These are phyloP conservation scores for Candidula unifasciata DNA, from an alignment of 2,888 invertebrate genomes.

Conservation along the genomic window DNA sequence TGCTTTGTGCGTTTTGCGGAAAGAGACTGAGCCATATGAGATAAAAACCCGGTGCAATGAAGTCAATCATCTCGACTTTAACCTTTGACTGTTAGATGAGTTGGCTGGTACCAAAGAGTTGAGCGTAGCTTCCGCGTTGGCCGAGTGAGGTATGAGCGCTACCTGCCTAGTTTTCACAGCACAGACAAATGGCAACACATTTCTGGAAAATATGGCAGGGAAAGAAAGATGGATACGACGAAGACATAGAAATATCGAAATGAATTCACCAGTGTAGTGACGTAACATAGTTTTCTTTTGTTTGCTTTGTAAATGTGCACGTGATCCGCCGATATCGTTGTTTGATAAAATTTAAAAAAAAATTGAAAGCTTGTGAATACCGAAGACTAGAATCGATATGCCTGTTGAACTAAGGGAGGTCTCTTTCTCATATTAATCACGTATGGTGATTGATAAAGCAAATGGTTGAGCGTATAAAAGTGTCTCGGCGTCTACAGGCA, in stretches of 20 bases:
- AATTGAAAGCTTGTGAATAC: slow-evolving; percentile 36
- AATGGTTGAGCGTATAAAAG: background rate
- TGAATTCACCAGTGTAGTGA: background rate
- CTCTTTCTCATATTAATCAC: slow-evolving; percentile 22
- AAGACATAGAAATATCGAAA: background rate
- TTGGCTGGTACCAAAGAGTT: too few species aligned
- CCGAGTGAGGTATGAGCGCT: too few species aligned
- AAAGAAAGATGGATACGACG: background rate
- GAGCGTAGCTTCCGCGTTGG: too few species aligned
- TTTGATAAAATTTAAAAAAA: slow-evolving; percentile 29
- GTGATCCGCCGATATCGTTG: slow-evolving; percentile 39
- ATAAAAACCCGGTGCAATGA: too few species aligned
- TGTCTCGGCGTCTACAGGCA: too few species aligned
- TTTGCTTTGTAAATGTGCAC: slow-evolving; percentile 12
- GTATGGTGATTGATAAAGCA: slow-evolving; percentile 14
- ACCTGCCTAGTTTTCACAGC: too few species aligned
- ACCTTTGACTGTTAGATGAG: too few species aligned
- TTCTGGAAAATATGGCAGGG: background rate
- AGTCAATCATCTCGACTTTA: too few species aligned
- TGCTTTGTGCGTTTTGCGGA: too few species aligned
- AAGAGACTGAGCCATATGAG: too few species aligned
- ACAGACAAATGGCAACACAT: background rate
- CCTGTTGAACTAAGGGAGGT: slow-evolving; percentile 7
- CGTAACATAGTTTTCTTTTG: background rate
- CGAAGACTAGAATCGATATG: slow-evolving; percentile 37